Conservation (phyloP, 2,888 invertebrate genomes). For the Drosophila picticornis region DNA sequence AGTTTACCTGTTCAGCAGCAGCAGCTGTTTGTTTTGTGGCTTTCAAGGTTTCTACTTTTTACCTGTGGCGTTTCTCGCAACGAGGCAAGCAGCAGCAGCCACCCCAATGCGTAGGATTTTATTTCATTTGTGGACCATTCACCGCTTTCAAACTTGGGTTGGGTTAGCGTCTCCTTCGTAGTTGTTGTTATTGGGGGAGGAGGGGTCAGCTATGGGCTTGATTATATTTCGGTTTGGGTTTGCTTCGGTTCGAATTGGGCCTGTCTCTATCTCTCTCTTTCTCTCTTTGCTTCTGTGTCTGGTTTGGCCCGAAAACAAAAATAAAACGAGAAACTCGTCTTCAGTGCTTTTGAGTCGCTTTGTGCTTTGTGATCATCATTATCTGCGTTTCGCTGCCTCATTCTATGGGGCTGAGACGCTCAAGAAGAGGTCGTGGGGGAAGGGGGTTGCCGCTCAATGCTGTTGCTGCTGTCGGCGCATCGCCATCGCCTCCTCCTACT, state of each 20-base stretch:
- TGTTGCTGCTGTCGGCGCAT: slow-evolving; percentile 48
- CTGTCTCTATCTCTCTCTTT: slow-evolving; percentile 41
- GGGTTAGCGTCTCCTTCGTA: slow-evolving; percentile 33
- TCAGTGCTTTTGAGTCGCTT: slow-evolving; percentile 53
- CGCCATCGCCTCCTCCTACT: slow-evolving; percentile 75
- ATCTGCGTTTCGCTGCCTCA: slow-evolving; percentile 80
- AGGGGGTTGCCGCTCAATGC: slow-evolving; percentile 25
- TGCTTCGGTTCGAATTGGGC: slow-evolving; percentile 36
- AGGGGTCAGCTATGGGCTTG: slow-evolving; percentile 45
- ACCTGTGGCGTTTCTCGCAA: slow-evolving; percentile 72
- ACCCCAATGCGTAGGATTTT: slow-evolving; percentile 81
- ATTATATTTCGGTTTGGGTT: slow-evolving; percentile 56
- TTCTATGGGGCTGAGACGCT: slow-evolving; percentile 62
- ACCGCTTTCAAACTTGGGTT: slow-evolving; percentile 58
- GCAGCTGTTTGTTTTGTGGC: slow-evolving; percentile 80
- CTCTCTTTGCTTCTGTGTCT: slow-evolving; percentile 14
- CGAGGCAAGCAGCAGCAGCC: slow-evolving; percentile 46
- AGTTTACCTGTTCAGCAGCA: slow-evolving; percentile 69
- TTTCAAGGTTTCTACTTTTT: slow-evolving; percentile 78
- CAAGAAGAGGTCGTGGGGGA: not conserved
- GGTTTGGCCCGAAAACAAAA: slow-evolving; percentile 64
- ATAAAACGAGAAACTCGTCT: slow-evolving; percentile 63
- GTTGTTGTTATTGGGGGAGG: slow-evolving; percentile 20
- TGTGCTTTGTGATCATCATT: slow-evolving; percentile 81
- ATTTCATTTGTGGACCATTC: slow-evolving; percentile 65